Evolutionary conservation across 2,797 vertebrate genomes (phyloP), one percentile per base, ranked within the genome.

Genomic region (Neosilurus mollespiculum): DNA sequence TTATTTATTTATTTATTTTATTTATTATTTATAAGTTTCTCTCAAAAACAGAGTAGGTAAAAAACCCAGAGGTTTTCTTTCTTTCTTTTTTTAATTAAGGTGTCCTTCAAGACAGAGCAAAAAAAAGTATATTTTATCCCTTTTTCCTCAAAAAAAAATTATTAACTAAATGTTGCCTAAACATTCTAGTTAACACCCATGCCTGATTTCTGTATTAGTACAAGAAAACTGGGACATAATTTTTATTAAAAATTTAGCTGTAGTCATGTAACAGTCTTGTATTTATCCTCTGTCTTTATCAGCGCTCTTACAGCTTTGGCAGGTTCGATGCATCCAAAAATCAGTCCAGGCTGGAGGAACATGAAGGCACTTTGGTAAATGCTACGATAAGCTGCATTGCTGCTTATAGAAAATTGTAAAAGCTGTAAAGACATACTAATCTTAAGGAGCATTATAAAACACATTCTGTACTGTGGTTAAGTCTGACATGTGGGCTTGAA

Each of bases 241-340:
- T 77, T 43, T 4, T 4, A 58, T 59, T 37, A 64, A 8, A 49
- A 5, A 78, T 37, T 59, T 15, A 26, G 20, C 20, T 34, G 16
- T 9, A 64, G 15, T 79, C 43, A 22, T 65, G 34, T n/a, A n/a
- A 37, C 12, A 22, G 14, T 85, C 14, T 70, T 20, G 71, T 37
- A 26, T n/a, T 43, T 24, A 9, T 18, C 66, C 10, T 80, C 30
- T 66, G n/a, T 80, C 61, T 56, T 53, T 1, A 82, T 83, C 86
- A 96, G 96, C 94, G 96, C 83, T 94, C 94, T 30, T 94, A 92
- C 91, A 96, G 95, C 89, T 96, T 96, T 90, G 95, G 95, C 80
- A 95, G 93, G 90, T 97, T 95, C 83, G 96, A 96, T 71, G 93
- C 93, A 75, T 93, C 93, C 90, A 92, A 90, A 87, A 94, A 94